phyloP scores from a whole-genome alignment of 2,113 vertebrate genomes.

The Perca fluviatilis region DNA sequence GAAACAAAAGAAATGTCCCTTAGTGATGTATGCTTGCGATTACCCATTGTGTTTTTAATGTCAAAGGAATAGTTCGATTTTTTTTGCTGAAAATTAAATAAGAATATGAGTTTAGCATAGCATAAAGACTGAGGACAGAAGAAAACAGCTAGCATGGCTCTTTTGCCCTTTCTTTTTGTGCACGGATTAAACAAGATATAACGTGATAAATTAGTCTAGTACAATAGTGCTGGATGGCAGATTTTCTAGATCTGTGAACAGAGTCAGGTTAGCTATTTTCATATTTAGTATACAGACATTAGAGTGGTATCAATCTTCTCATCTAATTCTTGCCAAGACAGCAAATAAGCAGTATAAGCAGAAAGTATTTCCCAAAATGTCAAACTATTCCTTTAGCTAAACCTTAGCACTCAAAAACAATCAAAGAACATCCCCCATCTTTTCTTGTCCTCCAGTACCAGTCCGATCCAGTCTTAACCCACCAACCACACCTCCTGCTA shows the following conservation, averaged over 20 bases:
- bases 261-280: too few relatives aligned
- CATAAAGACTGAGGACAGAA: too few relatives aligned
- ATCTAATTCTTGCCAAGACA: neutral
- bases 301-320: neutral
- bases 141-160: too few relatives aligned
- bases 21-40: neutral
- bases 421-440: neutral
- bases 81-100: too few relatives aligned
- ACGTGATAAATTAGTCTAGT: too few relatives aligned
- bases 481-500: neutral
- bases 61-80: neutral
- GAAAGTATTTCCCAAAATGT: neutral
- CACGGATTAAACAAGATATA: too few relatives aligned
- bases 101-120: too few relatives aligned
- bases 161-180: too few relatives aligned
- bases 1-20: neutral
- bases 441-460: neutral
- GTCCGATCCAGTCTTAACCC: neutral
- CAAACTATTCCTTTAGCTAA: constrained; percentile 13
- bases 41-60: too few relatives aligned
- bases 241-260: too few relatives aligned
- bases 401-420: neutral
- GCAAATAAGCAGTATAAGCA: neutral
- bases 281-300: too few relatives aligned
- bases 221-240: too few relatives aligned